Evolutionary conservation across 1,140 invertebrate species (phyloP), one percentile per base, ranked within the genome.

Genomic region (Bilobella aurantiaca): DNA sequence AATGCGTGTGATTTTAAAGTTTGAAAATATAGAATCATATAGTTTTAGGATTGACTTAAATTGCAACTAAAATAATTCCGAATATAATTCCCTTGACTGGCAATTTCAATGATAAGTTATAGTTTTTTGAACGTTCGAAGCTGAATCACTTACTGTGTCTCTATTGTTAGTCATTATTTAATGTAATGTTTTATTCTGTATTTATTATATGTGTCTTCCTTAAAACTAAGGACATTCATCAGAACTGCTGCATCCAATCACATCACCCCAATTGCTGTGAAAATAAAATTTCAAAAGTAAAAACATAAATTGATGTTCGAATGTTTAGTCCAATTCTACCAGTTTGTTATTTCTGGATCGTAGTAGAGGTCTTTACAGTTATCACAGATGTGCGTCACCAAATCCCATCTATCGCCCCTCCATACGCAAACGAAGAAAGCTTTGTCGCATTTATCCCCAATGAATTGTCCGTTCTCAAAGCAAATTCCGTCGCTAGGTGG

Each of bases 401-500:
- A 16, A 5, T 58, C 57, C 30, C 34, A 37, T 3, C 2, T 28
- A 37, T 46, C 28, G 3, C 37, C 31, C 32, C 27, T 62, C 59
- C 59, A 62, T 3, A 5, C 16, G 59, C 59, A 62, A 23, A 46
- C 18, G 29, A 25, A 34, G 34, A 62, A 62, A 5, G 29, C 21
- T 5, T 3, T 5, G n/a, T 8, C 59, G 28, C 59, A 62, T 34
- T 25, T 34, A n/a, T 62, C 34, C 3, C 59, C 59, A 23, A 42
- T 12, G 30, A 27, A n/a, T 62, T 58, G 57, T 8, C 59, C 59
- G 32, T 37, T 37, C n/a, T 37, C 25, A 5, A 18, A 12, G 27
- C 59, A 62, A 31, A 23, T 21, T 8, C 59, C 69, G 58, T 32
- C 32, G 29, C 27, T 34, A 18, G 67, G 34, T 34, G 64, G 57